These are phyloP conservation scores for Drosophila lini DNA, from an alignment of 1,140 invertebrate genomes.

Conservation along the genomic window DNA sequence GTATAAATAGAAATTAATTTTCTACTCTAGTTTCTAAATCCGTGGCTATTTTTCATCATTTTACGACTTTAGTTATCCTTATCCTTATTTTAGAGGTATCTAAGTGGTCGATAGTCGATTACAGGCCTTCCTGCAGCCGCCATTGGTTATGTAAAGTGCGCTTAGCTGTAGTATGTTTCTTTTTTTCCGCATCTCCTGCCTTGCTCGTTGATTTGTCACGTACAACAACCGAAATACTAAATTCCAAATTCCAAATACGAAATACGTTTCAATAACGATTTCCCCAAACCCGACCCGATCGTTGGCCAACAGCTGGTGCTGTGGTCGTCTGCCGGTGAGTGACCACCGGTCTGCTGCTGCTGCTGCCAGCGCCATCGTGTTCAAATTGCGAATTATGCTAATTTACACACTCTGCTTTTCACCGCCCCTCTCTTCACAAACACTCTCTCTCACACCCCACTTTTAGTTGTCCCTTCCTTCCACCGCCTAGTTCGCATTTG, in stretches of 20 bases:
- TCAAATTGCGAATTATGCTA: conserved; percentile 79
- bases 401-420: conserved; percentile 41
- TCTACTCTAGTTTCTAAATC: neutral
- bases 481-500: conserved; percentile 44
- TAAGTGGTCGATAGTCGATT: neutral
- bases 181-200: conserved; percentile 19
- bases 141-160: conserved; percentile 78
- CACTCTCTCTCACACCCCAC: neutral
- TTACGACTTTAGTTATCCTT: neutral
- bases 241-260: conserved; percentile 23
- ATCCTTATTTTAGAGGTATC: neutral
- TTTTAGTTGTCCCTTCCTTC: too few relatives aligned
- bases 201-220: conserved; percentile 72
- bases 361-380: conserved; percentile 57
- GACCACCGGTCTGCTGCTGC: conserved; percentile 41
- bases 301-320: conserved; percentile 58
- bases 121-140: conserved; percentile 1
- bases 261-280: conserved; percentile 67
- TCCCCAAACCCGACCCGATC: neutral
- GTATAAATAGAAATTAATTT: neutral
- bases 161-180: conserved; percentile 37
- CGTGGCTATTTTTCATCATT: too few relatives aligned
- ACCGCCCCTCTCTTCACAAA: neutral
- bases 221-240: conserved; percentile 36
- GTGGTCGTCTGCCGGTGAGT: conserved; percentile 23